Conservation (phyloP, 2,797 vertebrate species). For the Scolopax bukidnonensis region DNA sequence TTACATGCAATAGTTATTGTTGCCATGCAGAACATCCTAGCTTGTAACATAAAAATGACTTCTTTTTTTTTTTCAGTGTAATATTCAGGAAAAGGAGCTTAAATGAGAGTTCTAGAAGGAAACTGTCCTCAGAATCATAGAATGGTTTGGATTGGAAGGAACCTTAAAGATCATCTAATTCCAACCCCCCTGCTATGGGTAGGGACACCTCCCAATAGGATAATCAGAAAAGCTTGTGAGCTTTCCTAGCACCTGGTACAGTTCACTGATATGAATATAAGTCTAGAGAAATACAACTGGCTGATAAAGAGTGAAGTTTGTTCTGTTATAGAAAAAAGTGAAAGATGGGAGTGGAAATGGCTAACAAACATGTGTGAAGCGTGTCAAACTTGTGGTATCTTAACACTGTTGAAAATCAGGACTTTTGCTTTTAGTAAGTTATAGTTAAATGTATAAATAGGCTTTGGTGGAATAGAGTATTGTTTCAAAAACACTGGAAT, state of each 20-base stretch:
- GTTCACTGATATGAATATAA: neutral
- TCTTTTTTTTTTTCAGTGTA: neutral
- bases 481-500: neutral
- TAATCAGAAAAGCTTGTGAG: neutral
- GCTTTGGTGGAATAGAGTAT: neutral
- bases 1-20: neutral
- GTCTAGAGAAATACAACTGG: neutral
- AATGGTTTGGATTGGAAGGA: too few relatives aligned
- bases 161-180: too few relatives aligned
- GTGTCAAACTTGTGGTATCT: neutral
- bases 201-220: too few relatives aligned
- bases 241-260: neutral
- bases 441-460: neutral
- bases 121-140: neutral
- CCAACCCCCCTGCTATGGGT: too few relatives aligned
- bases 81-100: neutral
- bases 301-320: neutral
- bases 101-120: neutral
- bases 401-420: neutral
- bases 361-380: neutral
- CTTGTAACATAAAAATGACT: neutral
- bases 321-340: neutral
- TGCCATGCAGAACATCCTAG: neutral
- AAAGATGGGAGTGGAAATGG: neutral
- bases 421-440: neutral